These are phyloP conservation scores for Drosophila paranaensis DNA, from an alignment of 2,888 invertebrate species.

Conservation along the genomic window DNA sequence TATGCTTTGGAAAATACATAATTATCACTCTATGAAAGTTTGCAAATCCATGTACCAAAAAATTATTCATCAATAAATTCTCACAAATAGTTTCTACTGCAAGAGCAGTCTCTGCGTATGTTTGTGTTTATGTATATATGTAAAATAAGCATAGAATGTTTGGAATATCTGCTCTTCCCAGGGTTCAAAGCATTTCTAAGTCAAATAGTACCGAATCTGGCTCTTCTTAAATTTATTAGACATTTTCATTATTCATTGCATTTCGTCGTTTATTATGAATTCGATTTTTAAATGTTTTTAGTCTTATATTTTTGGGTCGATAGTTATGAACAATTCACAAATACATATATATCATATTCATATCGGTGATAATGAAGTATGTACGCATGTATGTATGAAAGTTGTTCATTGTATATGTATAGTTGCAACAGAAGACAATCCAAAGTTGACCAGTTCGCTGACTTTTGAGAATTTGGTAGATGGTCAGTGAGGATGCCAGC, in stretches of 20 bases:
- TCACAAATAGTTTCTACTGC: too few species aligned
- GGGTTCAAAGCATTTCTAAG: too few species aligned
- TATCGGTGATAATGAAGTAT: not conserved
- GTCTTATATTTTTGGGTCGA: slow-evolving; percentile 45
- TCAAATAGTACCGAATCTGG: too few species aligned
- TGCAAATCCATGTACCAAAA: too few species aligned
- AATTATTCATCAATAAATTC: too few species aligned
- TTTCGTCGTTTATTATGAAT: slow-evolving; percentile 49
- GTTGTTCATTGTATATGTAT: not conserved
- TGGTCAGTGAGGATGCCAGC: slow-evolving; percentile 64
- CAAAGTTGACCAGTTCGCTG: slow-evolving; percentile 20
- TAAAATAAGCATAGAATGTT: too few species aligned
- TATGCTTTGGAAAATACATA: too few species aligned
- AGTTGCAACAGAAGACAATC: slow-evolving; percentile 3
- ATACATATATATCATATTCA: not conserved
- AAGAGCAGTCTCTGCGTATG: too few species aligned
- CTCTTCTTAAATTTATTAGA: not conserved
- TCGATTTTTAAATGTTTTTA: slow-evolving; percentile 28
- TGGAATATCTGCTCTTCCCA: too few species aligned
- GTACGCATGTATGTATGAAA: not conserved
- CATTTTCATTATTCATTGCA: slow-evolving; percentile 13
- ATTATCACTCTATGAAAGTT: too few species aligned
- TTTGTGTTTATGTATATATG: too few species aligned
- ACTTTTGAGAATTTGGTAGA: slow-evolving; percentile 22
- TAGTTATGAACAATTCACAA: slow-evolving; percentile 15